Evolutionary conservation across 2,888 invertebrate species (phyloP).

Genomic region (Thereva unica): DNA sequence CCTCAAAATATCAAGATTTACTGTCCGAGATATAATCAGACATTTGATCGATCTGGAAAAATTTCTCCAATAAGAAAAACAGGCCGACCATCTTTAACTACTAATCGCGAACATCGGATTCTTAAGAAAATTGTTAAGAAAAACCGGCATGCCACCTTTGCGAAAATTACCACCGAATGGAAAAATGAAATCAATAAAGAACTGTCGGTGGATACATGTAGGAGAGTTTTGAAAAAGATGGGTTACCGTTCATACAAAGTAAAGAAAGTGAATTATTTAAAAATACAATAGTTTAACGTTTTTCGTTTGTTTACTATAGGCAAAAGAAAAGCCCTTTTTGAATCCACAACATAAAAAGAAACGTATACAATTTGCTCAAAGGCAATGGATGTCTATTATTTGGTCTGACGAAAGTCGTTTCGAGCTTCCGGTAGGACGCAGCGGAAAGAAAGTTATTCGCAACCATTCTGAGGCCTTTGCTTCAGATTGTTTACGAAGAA

Average conservation of each 20-base stretch:
- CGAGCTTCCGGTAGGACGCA: neutral
- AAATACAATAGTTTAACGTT: neutral
- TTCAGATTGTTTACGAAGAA: constrained; percentile 1
- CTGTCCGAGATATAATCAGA: neutral
- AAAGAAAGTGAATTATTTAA: neutral
- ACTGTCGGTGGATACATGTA: too few relatives aligned
- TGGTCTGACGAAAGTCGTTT: constrained; percentile 1
- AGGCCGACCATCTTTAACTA: too few relatives aligned
- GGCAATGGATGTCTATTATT: neutral
- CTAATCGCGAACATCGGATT: too few relatives aligned
- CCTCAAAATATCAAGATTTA: neutral
- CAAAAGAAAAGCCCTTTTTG: constrained; percentile 2
- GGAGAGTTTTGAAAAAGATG: too few relatives aligned
- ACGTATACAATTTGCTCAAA: constrained; percentile 1
- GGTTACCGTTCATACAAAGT: too few relatives aligned
- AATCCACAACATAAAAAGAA: neutral
- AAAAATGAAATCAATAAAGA: too few relatives aligned
- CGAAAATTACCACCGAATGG: too few relatives aligned
- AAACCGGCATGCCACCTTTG: too few relatives aligned
- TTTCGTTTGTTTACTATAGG: neutral
- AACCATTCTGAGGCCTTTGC: neutral
- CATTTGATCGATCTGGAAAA: too few relatives aligned
- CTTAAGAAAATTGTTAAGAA: too few relatives aligned
- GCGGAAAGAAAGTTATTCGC: neutral
- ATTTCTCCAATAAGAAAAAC: too few relatives aligned